Conservation (phyloP, 2,113 vertebrate genomes). For the Scopus umbretta region DNA sequence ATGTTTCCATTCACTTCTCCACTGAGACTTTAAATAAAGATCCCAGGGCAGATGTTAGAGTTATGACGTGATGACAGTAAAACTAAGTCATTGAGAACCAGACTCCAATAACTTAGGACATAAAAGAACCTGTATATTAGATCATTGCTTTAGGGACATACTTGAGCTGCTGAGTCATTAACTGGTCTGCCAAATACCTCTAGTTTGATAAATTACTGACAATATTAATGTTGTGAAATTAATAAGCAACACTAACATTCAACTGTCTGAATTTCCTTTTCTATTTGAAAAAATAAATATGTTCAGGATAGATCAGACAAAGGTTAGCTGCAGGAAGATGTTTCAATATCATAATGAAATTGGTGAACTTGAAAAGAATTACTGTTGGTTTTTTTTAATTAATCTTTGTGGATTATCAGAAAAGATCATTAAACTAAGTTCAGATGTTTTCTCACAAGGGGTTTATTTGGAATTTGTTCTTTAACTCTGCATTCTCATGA, state of each 20-base stretch:
- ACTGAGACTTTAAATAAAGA: not conserved
- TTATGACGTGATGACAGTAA: not conserved
- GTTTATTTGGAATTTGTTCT: not conserved
- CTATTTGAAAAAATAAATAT: slow-evolving; percentile 26
- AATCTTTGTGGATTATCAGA: not conserved
- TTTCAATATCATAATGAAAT: slow-evolving; percentile 29
- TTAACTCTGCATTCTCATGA: not conserved
- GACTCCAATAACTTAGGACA: not conserved
- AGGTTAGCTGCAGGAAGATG: slow-evolving; percentile 7
- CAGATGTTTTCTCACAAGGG: not conserved
- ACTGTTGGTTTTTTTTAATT: not conserved
- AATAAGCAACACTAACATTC: not conserved
- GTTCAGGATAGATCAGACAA: slow-evolving; percentile 7
- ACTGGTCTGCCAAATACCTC: not conserved
- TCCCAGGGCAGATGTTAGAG: not conserved
- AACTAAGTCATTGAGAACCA: not conserved
- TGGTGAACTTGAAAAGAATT: slow-evolving; percentile 29
- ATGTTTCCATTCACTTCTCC: rapidly evolving
- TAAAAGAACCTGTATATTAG: slow-evolving; percentile 33
- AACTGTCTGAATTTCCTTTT: slow-evolving; percentile 22
- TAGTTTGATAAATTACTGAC: slow-evolving; percentile 30
- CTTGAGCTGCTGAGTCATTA: slow-evolving; percentile 31
- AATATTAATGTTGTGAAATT: not conserved
- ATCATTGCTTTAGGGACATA: slow-evolving; percentile 44
- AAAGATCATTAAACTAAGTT: not conserved